These are phyloP conservation scores for Meriones psammophilus DNA, from an alignment of 2,797 vertebrate genomes.

Conservation along the genomic window DNA sequence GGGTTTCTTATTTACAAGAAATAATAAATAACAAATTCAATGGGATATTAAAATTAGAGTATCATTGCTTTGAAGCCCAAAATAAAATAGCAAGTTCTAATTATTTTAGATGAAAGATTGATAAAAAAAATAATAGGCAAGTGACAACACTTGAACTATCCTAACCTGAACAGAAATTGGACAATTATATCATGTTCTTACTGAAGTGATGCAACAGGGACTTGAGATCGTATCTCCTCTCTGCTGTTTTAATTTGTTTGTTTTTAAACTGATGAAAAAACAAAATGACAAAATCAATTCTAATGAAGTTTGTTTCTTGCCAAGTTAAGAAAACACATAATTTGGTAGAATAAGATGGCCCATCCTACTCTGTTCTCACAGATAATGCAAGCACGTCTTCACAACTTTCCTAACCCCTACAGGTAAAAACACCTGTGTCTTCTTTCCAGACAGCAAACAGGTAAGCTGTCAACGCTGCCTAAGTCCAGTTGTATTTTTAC, in stretches of 20 bases:
- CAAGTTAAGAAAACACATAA: background rate
- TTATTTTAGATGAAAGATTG: background rate
- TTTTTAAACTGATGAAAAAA: background rate
- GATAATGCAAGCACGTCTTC: background rate
- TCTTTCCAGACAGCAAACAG: background rate
- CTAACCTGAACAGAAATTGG: background rate
- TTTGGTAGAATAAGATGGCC: background rate
- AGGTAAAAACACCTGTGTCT: background rate
- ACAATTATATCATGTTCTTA: background rate
- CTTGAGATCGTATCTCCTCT: background rate
- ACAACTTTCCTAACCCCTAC: accelerated
- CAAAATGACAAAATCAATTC: background rate
- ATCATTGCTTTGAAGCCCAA: background rate
- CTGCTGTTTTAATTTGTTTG: background rate
- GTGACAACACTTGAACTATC: background rate
- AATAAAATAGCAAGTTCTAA: constrained; percentile 52
- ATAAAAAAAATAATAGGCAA: background rate
- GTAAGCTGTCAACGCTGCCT: background rate
- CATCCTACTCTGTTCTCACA: background rate
- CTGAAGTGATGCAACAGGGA: background rate
- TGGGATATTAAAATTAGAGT: constrained; percentile 22
- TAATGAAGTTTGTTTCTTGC: constrained; percentile 11
- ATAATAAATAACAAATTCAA: constrained; percentile 19
- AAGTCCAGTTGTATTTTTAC: background rate
- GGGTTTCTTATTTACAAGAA: constrained; percentile 26